A percentile compares a stretch with the other conserved stretches of the same genome.
These are phyloP conservation scores for Hemiscyllium ocellatum DNA, from an alignment of 2,113 vertebrate species.

Conservation along the genomic window DNA sequence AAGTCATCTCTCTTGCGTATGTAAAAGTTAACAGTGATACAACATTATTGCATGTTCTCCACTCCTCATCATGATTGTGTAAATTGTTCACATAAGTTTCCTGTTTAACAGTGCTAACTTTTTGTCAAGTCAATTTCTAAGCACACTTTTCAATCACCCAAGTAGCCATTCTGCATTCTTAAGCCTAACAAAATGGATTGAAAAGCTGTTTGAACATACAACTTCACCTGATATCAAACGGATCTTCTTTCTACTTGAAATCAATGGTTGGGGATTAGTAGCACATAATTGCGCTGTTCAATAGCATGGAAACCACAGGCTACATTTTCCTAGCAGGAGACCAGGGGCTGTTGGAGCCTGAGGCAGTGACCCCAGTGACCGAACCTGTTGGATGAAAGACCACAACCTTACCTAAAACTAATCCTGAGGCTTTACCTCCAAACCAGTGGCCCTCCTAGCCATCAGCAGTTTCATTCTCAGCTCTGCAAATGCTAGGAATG, in stretches of 20 bases:
- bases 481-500: not conserved
- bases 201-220: not conserved
- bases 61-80: not conserved
- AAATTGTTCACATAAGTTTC: not conserved
- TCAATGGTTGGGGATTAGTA: not conserved
- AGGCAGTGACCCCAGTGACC: too few relatives aligned
- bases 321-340: not conserved
- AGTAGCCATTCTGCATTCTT: not conserved
- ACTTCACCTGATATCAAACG: not conserved
- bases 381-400: too few relatives aligned
- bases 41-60: not conserved
- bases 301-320: not conserved
- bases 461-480: not conserved
- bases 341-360: too few relatives aligned
- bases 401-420: not conserved
- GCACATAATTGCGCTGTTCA: not conserved
- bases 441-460: not conserved
- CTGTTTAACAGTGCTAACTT: not conserved
- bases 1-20: too few relatives aligned
- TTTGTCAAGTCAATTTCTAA: not conserved
- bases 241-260: not conserved
- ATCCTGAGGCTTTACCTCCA: not conserved
- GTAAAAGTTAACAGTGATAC: not conserved
- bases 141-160: not conserved
- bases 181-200: not conserved